Base-by-base conservation (phyloP, 2,888 invertebrate species). In the Ormia ochracea region DNA sequence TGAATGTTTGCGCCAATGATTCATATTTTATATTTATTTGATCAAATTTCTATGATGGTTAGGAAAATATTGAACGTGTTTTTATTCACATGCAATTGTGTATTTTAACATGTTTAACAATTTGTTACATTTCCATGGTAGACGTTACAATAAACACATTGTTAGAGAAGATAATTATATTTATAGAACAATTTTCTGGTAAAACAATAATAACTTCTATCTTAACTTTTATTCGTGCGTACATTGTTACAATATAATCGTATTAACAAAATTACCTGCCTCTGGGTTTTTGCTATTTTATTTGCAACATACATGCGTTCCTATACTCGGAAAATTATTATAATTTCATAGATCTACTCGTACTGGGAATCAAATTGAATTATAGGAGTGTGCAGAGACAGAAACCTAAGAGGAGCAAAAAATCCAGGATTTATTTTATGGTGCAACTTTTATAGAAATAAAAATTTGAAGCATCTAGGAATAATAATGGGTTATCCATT, bases 1-100 rank as follows among this genome's bases (percentile, higher is more conserved):
- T 38, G 9, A n/a, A 50, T 21, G 28, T 50, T 59, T 17, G 28
- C 31, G 48, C n/a, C 45, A 65, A 70, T 50, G 70, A 61, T 59
- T 78, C 61, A 73, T 78, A 74, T 78, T 78, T 79, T 70, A 65
- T 74, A 70, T 70, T 65, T 79, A 75, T 74, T 74, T 74, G 50
- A 63, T 68, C 63, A 70, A 66, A 76, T 58, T 66, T 58, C 50
- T 10, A 6, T 10, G 19, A 31, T 26, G 41, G 5, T 12, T 4
- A 66, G 17, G 50, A 63, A 48, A 17, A 33, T 38, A 45, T 45
- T 23, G n/a, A 38, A 54, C 21, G 43, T 31, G n/a, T 50, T 33
- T 45, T n/a, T 17, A 26, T 28, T 23, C 5, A 23, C 14, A 21
- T 36, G 10, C 14, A 48, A 19, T 36, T 65, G 56, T 45, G 33